A percentile compares a stretch with the other conserved stretches of the same genome.
Conservation (phyloP, 2,113 vertebrate species). For the Mobula birostris region DNA sequence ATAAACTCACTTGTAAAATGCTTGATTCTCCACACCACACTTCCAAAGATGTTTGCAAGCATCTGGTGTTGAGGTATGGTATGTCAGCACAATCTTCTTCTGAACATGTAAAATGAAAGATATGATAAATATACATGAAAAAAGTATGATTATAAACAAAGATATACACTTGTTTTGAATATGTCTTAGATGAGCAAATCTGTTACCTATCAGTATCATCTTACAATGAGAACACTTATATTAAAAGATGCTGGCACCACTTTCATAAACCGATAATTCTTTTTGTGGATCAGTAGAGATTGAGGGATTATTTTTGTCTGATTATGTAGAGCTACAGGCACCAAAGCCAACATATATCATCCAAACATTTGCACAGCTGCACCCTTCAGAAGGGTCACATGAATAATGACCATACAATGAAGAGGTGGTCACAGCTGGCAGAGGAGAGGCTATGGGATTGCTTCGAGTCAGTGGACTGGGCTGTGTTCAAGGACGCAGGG, state of each 20-base stretch:
- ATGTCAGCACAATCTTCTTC: slow-evolving; percentile 92
- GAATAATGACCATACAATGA: background rate
- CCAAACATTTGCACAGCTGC: background rate
- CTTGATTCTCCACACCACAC: slow-evolving; percentile 95
- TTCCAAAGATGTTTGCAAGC: slow-evolving; percentile 99
- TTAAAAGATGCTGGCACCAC: background rate
- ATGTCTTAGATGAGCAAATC: background rate
- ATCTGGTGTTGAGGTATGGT: slow-evolving; percentile 94
- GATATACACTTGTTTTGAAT: background rate
- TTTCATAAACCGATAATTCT: background rate
- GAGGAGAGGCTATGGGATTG: too few species aligned
- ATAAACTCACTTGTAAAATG: slow-evolving; percentile 91
- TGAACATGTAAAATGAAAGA: slow-evolving; percentile 54
- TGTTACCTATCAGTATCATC: background rate
- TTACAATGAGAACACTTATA: background rate
- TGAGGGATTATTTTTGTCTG: background rate
- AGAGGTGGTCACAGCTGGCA: too few species aligned
- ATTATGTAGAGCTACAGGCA: background rate
- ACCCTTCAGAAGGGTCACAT: background rate
- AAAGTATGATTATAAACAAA: slow-evolving; percentile 4
- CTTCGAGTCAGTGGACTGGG: too few species aligned
- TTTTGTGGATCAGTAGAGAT: background rate
- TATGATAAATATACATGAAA: slow-evolving; percentile 35
- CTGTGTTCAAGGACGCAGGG: too few species aligned
- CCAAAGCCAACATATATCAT: background rate